Evolutionary conservation across 2,113 vertebrate genomes (phyloP).

Genomic region (Silurus meridionalis): DNA sequence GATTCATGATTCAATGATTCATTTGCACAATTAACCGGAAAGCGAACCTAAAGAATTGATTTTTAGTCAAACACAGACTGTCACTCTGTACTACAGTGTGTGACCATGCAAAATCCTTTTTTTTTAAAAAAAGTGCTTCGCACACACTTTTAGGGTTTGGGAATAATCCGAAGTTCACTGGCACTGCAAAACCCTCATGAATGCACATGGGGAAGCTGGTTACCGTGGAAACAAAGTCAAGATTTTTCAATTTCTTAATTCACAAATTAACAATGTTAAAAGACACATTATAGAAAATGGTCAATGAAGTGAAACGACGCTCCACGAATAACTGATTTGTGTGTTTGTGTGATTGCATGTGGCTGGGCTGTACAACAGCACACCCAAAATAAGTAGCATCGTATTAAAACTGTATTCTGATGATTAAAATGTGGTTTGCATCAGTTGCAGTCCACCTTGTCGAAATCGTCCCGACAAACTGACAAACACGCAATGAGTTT

Average conservation of each 20-base stretch:
- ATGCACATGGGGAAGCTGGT: constrained; percentile 62
- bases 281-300: not conserved
- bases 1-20: not conserved
- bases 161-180: constrained; percentile 71
- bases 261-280: constrained; percentile 17
- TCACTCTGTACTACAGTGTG: constrained; percentile 61
- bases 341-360: too few species aligned
- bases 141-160: constrained; percentile 32
- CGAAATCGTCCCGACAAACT: not conserved
- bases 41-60: not conserved
- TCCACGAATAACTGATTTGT: too few species aligned
- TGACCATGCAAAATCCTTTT: constrained; percentile 51
- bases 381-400: not conserved
- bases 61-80: constrained; percentile 47
- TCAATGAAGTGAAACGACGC: not conserved
- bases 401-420: not conserved
- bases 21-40: not conserved
- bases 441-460: not conserved
- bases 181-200: constrained; percentile 74
- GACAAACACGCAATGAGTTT: not conserved
- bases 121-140: constrained; percentile 19
- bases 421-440: not conserved
- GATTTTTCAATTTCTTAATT: constrained; percentile 24
- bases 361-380: not conserved
- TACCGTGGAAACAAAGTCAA: constrained; percentile 76